Base-by-base conservation (phyloP, 2,113 vertebrate species). In the Pteruthius melanotis region DNA sequence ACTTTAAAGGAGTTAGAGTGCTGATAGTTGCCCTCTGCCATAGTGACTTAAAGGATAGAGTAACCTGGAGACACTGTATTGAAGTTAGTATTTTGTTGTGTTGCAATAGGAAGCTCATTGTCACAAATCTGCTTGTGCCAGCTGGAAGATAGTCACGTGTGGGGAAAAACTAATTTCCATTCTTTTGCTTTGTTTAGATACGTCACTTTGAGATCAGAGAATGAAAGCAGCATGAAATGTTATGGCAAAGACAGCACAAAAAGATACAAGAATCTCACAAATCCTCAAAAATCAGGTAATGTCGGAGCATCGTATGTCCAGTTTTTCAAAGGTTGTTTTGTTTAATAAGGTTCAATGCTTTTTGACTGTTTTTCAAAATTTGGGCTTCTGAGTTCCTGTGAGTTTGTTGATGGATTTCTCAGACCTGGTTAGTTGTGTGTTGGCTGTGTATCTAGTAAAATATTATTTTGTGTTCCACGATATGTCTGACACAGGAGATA, bases 211-310 rank as follows among this genome's bases (percentile, higher is more conserved):
- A 82, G 76, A 76, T 83, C 94, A 45, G 57, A 94, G 75, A 77
- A 95, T 95, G 94, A 92, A 94, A 93, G 57, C 63, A 94, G 87
- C 87, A 90, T 97, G 81, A 96, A 72, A 85, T 95, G 61, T 83
- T 91, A 86, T 47, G 86, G 90, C 91, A 47, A 87, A 74, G 70
- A 59, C 84, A 83, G 68, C 87, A 86, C 95, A 85, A 71, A 59
- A 89, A 94, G 74, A 76, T 66, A 87, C 90, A 80, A 35, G 47
- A 89, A 68, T 85, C 77, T 94, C 71, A 31, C 54, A 77, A 44
- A 85, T 93, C 83, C 56, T 88, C 87, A 93, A 30, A 87, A 83
- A 50, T 50, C 91, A 94, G 94, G 95, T 96, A 94, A 77, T 35
- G 26, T 79, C 64, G 17, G 35, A 83, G 60, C 24, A 61, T 89